Evolutionary conservation across 1,140 invertebrate species (phyloP), one percentile per base, ranked within the genome.

Genomic region (Arion vulgaris): DNA sequence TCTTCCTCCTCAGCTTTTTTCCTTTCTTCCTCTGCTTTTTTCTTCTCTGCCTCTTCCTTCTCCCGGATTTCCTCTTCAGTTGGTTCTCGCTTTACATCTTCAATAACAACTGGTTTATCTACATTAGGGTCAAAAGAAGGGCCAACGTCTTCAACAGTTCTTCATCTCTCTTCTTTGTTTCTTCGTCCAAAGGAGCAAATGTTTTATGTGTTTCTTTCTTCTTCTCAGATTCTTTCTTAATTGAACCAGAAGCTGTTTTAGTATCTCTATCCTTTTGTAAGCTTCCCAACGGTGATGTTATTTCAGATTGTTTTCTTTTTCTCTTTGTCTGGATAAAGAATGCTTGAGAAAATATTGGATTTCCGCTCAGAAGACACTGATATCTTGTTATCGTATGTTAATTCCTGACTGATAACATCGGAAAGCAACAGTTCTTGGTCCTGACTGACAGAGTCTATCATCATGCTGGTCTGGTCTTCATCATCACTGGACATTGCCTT

Each of bases 91-190:
- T 36, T 38, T 36, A 36, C 5, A 62, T 68, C 57, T 36, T 79
- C 77, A 79, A 79, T 79, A 28, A 41, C 51, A 41, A 68, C 51
- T 32, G 41, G 74, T 34, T 53, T 76, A 49, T 53, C 74, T 49
- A 76, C 15, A 53, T 57, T 76, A 5, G 74, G 74, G 45, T 76
- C 74, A 53, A 45, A 1, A 79, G 36, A 38, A 39, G 57, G 1
- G 51, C 77, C 5, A 79, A n/a, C 17, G 36, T 36, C 32, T 79
- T 79, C 19, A 79, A 57, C 53, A 66, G 57, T 17, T 79, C 77
- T 73, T 72, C 71, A 57, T 81, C 80, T 34, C 71, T 73, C 51
- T 81, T 81, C 36, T 81, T 72, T n/a, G 51, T 62, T 53, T 77
- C 74, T 53, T 51, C 81, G 38, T 74, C 36, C 28, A 49, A 38